Evolutionary conservation across 2,113 vertebrate genomes (phyloP), one percentile per base, ranked within the genome.

Genomic region (Spheniscus mendiculus): DNA sequence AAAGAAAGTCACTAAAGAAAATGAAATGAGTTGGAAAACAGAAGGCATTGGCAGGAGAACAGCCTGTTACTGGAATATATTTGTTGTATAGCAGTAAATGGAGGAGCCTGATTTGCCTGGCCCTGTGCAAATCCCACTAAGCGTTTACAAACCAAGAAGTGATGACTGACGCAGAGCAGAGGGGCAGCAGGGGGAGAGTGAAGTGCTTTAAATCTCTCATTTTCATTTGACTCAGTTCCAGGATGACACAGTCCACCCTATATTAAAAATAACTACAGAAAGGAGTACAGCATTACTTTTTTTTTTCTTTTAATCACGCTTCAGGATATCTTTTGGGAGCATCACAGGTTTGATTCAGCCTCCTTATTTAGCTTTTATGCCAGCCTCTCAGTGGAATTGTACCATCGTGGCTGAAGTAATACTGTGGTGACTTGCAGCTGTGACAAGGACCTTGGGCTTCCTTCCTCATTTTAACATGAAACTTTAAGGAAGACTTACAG

Each of bases 1-100:
- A 89, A 87, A 67, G 86, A 82, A 97, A 93, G 97, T 93, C 93
- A n/a, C 73, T 93, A n/a, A 91, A 93, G 87, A 95, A 97, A 91
- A 97, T 94, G 27, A 90, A 93, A 76, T 85, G 61, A 95, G 66
- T 93, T 96, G 94, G 94, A 97, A 95, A 97, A 79, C 92, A 95
- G 89, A 92, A 95, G 83, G 66, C 61, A 82, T 49, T 97, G 95
- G 97, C 96, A 95, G 65, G 65, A 76, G 94, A 82, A 49, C 56
- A 89, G 94, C 81, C 86, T 76, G 73, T 93, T 97, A 97, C 91
- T 0, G 86, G 97, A 97, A 97, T 95, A 32, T 38, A 81, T 90
- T 83, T 88, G 71, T 89, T 89, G 47, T 90, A 78, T 44, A 56
- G 96, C 92, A 89, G 89, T 95, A 97, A 94, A 90, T 95, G 91